A percentile compares a stretch with the other conserved stretches of the same genome.
Evolutionary conservation across 2,888 invertebrate species (phyloP).

Genomic region (Lamellibrachia columna): DNA sequence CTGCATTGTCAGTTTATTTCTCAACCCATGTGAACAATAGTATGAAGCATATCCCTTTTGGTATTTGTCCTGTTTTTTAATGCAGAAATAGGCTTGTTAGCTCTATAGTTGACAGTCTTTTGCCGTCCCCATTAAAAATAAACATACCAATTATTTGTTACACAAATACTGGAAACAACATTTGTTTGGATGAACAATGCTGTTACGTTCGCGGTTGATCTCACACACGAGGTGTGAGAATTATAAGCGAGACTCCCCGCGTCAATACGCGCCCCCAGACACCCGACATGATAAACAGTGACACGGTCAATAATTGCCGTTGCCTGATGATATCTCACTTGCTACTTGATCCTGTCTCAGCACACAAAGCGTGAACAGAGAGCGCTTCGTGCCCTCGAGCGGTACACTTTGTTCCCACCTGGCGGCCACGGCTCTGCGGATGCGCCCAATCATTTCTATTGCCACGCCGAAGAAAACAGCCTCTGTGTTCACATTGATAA

Average conservation of each 20-base stretch:
- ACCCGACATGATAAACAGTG: conserved; percentile 12
- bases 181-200: not conserved
- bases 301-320: not conserved
- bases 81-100: not conserved
- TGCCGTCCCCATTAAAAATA: not conserved
- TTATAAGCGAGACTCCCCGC: not conserved
- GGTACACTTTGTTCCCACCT: not conserved
- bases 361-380: conserved; percentile 8
- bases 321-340: conserved; percentile 11
- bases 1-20: not conserved
- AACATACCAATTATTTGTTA: not conserved
- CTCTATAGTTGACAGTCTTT: not conserved
- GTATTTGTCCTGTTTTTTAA: not conserved
- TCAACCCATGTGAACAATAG: not conserved
- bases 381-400: not conserved
- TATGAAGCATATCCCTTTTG: not conserved
- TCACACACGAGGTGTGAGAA: not conserved
- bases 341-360: not conserved
- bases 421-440: not conserved
- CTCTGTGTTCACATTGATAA: conserved; percentile 2
- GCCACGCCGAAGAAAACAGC: not conserved
- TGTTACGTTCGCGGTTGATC: not conserved
- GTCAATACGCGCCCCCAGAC: not conserved
- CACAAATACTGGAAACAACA: not conserved
- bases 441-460: conserved; percentile 11